Conservation (phyloP, 2,888 invertebrate species). For the Ceriagrion tenellum region DNA sequence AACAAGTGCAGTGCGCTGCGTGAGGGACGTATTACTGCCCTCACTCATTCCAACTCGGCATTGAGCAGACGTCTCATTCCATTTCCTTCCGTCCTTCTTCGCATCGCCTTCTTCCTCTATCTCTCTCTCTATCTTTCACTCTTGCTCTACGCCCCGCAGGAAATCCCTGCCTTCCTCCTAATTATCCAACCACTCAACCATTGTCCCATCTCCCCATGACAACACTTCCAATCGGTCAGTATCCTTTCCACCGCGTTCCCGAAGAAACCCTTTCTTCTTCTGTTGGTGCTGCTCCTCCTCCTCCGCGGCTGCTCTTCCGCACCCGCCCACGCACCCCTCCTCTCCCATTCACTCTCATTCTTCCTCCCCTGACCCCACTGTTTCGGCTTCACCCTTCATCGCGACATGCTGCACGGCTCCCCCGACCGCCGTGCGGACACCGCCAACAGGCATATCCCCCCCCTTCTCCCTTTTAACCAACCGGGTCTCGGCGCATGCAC, state of each 20-base stretch:
- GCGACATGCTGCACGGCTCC: neutral
- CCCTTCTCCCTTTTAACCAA: neutral
- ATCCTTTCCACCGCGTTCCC: neutral
- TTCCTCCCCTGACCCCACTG: neutral
- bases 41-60: neutral
- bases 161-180: slow-evolving; percentile 26
- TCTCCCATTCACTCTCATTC: neutral
- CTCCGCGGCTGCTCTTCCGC: too few species aligned
- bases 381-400: slow-evolving; percentile 20
- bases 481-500: neutral
- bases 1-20: neutral
- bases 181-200: slow-evolving; percentile 37
- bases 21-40: neutral
- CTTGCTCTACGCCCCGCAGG: neutral
- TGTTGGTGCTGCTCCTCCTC: too few species aligned
- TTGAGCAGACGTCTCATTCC: neutral
- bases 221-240: slow-evolving; percentile 46
- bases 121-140: too few species aligned
- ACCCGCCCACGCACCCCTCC: neutral
- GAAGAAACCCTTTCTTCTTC: neutral
- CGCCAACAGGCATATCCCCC: neutral
- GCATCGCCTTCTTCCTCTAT: neutral
- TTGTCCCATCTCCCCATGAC: neutral
- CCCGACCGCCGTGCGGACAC: neutral
- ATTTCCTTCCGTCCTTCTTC: neutral